phyloP scores from a whole-genome alignment of 2,797 vertebrate genomes.

The Caiman crocodilus region DNA sequence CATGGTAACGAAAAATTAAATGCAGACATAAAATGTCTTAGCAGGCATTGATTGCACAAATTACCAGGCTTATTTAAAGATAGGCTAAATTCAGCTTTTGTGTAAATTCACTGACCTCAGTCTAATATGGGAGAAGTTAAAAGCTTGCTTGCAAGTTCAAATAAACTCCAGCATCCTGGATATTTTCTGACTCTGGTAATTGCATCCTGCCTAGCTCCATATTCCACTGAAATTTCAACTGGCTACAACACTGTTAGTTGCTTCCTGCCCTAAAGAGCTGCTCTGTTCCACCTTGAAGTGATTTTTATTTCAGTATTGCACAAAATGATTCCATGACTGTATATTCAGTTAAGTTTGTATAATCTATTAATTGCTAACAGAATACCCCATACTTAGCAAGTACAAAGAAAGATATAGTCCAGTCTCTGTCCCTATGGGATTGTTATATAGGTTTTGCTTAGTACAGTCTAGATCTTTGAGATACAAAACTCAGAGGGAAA shows the following conservation, averaged over 20 bases:
- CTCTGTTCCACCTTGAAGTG: background rate
- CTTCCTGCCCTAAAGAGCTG: background rate
- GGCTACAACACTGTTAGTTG: background rate
- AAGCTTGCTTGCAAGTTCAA: slow-evolving; percentile 4
- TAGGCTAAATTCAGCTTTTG: background rate
- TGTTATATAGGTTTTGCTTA: background rate
- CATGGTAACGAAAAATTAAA: slow-evolving; percentile 25
- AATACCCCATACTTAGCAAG: background rate
- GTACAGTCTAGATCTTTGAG: background rate
- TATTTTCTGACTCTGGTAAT: slow-evolving; percentile 12
- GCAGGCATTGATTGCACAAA: background rate
- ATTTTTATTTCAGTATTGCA: background rate
- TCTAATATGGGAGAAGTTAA: slow-evolving; percentile 29
- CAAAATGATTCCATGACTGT: background rate
- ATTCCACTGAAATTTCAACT: background rate
- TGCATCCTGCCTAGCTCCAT: background rate
- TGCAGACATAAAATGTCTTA: background rate
- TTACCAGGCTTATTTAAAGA: slow-evolving; percentile 40
- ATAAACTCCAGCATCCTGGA: slow-evolving; percentile 1
- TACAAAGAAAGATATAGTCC: background rate
- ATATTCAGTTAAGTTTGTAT: background rate
- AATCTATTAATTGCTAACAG: background rate
- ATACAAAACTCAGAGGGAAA: background rate
- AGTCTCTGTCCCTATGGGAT: background rate
- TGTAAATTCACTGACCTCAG: slow-evolving; percentile 31